Percentiles rank a stretch among this genome's conserved stretches.
Evolutionary conservation across 2,888 invertebrate species (phyloP).

Genomic region (Diogma glabrata): DNA sequence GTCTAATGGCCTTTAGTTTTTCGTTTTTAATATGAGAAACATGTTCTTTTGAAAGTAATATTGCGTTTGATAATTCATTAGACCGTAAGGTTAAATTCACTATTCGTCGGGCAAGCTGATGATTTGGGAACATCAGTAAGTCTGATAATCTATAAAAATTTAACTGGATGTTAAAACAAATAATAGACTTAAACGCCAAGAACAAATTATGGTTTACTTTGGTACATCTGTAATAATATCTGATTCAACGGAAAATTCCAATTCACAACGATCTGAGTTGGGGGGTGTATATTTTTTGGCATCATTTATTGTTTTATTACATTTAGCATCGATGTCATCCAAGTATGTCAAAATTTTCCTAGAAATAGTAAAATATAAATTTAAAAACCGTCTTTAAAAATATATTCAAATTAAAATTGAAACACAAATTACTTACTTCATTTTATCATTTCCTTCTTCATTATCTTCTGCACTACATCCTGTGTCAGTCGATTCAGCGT

Average conservation of each 20-base stretch:
- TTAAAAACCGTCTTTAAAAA: background rate
- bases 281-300: conserved; percentile 31
- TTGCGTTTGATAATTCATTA: conserved; percentile 35
- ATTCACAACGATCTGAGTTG: conserved; percentile 32
- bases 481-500: background rate
- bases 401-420: background rate
- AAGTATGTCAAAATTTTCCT: conserved; percentile 35
- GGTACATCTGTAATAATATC: conserved; percentile 36
- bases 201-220: conserved; percentile 25
- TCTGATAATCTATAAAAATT: conserved; percentile 28
- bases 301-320: conserved; percentile 34
- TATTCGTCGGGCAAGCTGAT: conserved; percentile 34
- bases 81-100: conserved; percentile 33
- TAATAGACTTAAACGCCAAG: background rate
- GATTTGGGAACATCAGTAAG: conserved; percentile 35
- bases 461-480: background rate
- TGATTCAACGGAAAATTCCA: conserved; percentile 34
- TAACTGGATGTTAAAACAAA: background rate
- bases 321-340: conserved; percentile 35
- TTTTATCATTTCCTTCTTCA: conserved; percentile 7
- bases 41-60: conserved; percentile 35
- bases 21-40: conserved; percentile 32
- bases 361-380: conserved; percentile 1
- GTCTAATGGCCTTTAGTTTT: conserved; percentile 32
- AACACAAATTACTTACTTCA: conserved; percentile 12